Base-by-base conservation (phyloP, 2,113 vertebrate genomes). In the Hyaena hyaena region DNA sequence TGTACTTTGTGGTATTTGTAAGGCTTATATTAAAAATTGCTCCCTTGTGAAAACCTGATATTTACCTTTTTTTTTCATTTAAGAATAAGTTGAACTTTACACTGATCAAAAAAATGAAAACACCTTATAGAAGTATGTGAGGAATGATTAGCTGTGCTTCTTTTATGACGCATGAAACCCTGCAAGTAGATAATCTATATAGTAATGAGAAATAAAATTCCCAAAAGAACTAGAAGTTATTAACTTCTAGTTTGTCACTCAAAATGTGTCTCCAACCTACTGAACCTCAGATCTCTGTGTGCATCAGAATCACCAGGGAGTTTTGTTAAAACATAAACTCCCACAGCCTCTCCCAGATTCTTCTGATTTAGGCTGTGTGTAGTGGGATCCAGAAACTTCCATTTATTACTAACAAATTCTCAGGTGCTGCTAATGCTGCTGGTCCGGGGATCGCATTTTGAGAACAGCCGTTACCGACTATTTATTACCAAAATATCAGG, bases 281-380 rank as follows among this genome's bases (percentile, higher is more conserved):
- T 50, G 3, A 0, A 21, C 28, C 15, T 66, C 31, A 63, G 24
- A 77, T n/a, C 82, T 66, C 23, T 45, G 3, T 39, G 7, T 82
- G 3, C 2, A 35, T 58, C 21, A 28, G 39, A 92, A 24, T 85
- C 23, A 88, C 2, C 23, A 19, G 45, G 45, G 74, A 82, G 16
- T 1, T 5, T 63, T n/a, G 24, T 45, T 84, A 68, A 87, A 69
- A 74, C 0, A 39, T 6, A 50, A 1, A 3, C 0, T 66, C 0
- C 16, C 53, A 3, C 1, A 3, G 0, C 1, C 0, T 21, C 5
- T 16, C 28, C 63, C 24, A 55, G 16, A n/a, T 15, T 14, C 16
- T 48, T 66, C 43, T 55, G 24, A 28, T 86, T 86, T 15, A 48
- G 3, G 3, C 11, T 7, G 5, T 28, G 23, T 58, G 4, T 71